phyloP scores from a whole-genome alignment of 2,113 vertebrate species.

The Caretta caretta region DNA sequence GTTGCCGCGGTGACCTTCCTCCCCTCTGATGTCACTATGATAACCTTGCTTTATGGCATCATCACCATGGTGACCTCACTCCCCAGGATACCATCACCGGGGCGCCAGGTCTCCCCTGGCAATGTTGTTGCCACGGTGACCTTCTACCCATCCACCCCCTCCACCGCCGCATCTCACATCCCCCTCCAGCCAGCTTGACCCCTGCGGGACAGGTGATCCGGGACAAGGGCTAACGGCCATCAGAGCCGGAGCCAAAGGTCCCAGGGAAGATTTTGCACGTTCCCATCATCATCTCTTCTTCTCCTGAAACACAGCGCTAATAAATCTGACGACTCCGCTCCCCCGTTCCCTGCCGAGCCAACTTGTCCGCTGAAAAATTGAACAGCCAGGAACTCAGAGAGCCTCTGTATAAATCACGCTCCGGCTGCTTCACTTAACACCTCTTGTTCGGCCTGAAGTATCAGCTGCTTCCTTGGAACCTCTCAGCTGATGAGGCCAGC shows the following conservation, averaged over 20 bases:
- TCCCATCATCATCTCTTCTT: not conserved
- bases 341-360: not conserved
- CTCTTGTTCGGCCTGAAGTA: not conserved
- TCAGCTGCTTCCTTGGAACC: not conserved
- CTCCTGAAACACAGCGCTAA: not conserved
- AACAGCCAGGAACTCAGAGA: not conserved
- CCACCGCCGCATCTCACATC: not conserved
- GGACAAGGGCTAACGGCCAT: too few species aligned
- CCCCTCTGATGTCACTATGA: not conserved
- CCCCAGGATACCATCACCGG: not conserved
- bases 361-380: not conserved
- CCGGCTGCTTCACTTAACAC: not conserved
- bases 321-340: not conserved
- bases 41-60: not conserved
- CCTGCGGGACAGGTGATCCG: too few species aligned
- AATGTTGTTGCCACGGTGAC: not conserved
- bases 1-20: not conserved
- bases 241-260: not conserved
- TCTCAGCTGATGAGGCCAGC: not conserved
- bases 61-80: too few species aligned
- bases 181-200: too few species aligned
- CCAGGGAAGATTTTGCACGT: not conserved
- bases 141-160: not conserved
- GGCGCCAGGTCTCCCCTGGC: not conserved
- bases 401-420: not conserved